phyloP scores from a whole-genome alignment of 2,888 invertebrate genomes.

The Eugnorisma glareosa region DNA sequence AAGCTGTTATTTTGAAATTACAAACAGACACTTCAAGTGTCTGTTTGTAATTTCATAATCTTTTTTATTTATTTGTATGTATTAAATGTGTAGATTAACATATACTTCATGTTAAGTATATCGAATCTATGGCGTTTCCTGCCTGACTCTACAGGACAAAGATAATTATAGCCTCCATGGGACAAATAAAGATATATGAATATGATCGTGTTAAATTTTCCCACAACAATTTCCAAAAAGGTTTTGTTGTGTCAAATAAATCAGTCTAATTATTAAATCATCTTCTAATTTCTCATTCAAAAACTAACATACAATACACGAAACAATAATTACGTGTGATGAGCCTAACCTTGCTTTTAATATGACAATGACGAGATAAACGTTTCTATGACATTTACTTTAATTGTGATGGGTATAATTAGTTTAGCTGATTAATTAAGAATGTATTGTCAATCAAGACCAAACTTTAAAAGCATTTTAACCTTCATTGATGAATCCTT shows the following conservation, averaged over 20 bases:
- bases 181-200: not conserved
- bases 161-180: too few species aligned
- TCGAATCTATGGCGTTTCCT: not conserved
- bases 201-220: not conserved
- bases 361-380: slow-evolving; percentile 45
- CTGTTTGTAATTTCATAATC: too few species aligned
- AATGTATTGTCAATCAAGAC: slow-evolving; percentile 29
- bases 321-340: slow-evolving; percentile 27
- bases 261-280: not conserved
- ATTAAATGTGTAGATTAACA: too few species aligned
- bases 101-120: not conserved
- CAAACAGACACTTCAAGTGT: too few species aligned
- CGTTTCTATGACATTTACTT: slow-evolving; percentile 46
- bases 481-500: slow-evolving; percentile 37
- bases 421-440: slow-evolving; percentile 48
- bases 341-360: slow-evolving; percentile 26
- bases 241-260: not conserved
- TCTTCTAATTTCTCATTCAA: not conserved
- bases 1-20: too few species aligned
- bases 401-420: slow-evolving; percentile 54
- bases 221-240: not conserved
- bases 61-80: too few species aligned
- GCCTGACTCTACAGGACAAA: not conserved
- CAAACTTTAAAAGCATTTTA: slow-evolving; percentile 15
- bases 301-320: slow-evolving; percentile 2